These are phyloP conservation scores for Neotoxoptera formosana DNA, from an alignment of 1,140 invertebrate genomes.

Conservation along the genomic window DNA sequence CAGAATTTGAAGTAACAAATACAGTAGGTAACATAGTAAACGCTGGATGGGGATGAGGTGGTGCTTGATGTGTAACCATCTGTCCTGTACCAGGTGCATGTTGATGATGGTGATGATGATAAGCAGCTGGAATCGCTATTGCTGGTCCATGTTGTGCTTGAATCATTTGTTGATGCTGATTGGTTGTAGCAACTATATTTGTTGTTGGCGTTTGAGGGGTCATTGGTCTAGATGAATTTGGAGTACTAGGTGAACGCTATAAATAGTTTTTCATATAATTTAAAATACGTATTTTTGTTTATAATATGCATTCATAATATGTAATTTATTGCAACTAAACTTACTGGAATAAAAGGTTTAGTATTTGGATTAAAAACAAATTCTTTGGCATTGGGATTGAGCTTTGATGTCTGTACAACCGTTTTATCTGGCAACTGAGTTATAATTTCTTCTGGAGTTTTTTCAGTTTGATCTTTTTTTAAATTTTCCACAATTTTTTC, in stretches of 20 bases:
- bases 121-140: conserved; percentile 50
- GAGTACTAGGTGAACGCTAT: conserved; percentile 72
- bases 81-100: conserved; percentile 49
- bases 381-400: conserved; percentile 89
- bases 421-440: conserved; percentile 37
- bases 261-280: conserved; percentile 57
- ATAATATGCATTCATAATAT: conserved; percentile 47
- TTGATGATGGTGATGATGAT: conserved; percentile 52
- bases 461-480: conserved; percentile 59
- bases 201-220: conserved; percentile 82
- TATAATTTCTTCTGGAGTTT: conserved; percentile 23
- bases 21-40: conserved; percentile 54
- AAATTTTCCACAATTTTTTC: conserved; percentile 61
- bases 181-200: conserved; percentile 35
- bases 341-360: conserved; percentile 85
- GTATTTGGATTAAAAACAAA: conserved; percentile 83
- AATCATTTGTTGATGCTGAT: conserved; percentile 46
- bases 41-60: conserved; percentile 55
- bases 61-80: conserved; percentile 54
- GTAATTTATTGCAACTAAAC: conserved; percentile 61
- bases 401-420: conserved; percentile 75
- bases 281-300: background rate
- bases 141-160: conserved; percentile 53
- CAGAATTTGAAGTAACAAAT: conserved; percentile 57
- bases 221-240: conserved; percentile 76